A percentile compares a stretch with the other conserved stretches of the same genome.
phyloP scores from a whole-genome alignment of 2,113 vertebrate genomes.

The Bubo bubo region DNA sequence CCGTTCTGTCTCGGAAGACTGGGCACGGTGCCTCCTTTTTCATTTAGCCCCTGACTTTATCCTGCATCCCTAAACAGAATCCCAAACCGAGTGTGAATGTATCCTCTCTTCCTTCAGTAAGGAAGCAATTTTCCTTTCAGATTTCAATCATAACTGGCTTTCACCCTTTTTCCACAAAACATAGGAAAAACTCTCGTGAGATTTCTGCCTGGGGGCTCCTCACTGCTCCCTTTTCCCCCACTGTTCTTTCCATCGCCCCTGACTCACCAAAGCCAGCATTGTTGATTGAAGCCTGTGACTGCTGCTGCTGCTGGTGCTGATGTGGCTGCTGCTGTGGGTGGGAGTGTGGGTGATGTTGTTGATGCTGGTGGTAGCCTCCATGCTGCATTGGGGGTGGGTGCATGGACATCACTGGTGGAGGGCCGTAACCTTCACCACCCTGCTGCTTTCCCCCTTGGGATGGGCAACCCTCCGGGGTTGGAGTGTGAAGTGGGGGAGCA shows the following conservation, averaged over 20 bases:
- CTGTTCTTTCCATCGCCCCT: neutral
- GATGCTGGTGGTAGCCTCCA: conserved; percentile 76
- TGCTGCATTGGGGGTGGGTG: conserved; percentile 77
- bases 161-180: neutral
- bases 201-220: neutral
- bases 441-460: conserved; percentile 73
- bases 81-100: neutral
- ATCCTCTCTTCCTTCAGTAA: neutral
- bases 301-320: conserved; percentile 68
- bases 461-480: conserved; percentile 81
- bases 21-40: neutral
- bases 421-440: conserved; percentile 73
- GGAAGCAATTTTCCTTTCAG: neutral
- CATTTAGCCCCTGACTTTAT: neutral
- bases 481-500: conserved; percentile 86
- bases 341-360: conserved; percentile 74
- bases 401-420: conserved; percentile 77
- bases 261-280: conserved; percentile 78
- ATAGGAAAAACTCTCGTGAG: neutral
- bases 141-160: neutral
- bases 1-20: neutral
- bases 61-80: neutral
- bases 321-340: conserved; percentile 74
- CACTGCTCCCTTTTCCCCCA: neutral
- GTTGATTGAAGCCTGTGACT: conserved; percentile 74